Evolutionary conservation across 2,888 invertebrate genomes (phyloP), one percentile per base, ranked within the genome.

Genomic region (Eledone cirrhosa): DNA sequence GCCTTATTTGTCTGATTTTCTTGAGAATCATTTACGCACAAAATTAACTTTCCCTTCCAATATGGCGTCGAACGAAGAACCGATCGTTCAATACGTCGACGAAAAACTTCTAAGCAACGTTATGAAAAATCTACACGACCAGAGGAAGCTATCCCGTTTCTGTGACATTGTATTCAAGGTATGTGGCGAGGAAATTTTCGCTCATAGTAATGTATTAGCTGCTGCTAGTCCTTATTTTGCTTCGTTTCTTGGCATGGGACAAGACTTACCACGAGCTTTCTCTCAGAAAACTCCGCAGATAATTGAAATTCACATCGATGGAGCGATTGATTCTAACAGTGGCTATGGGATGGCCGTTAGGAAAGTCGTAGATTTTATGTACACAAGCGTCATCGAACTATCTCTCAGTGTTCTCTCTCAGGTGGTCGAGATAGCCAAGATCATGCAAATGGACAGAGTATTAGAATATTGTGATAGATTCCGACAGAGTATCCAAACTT

Each of bases 111-210:
- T 80, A 33, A 33, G n/a, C 41, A 72, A 72, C n/a, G 33, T 63
- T 41, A 63, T 77, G 16, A 59, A 41, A 41, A 80, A 80, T 24
- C 81, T 89, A 65, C 84, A 87, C 75, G 83, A 83, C 24, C 89
- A 89, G 77, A 87, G 88, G 80, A 80, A 80, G n/a, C 74, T 78
- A 24, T 83, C 85, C 31, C 84, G 85, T 76, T 87, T 89, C 81
- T 90, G 90, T 82, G 90, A 90, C 85, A 88, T 90, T 47, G 82
- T 89, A 77, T 84, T 90, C 19, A 86, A 86, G 82, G 87, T 90
- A 29, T 86, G 85, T 78, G 88, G 84, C 29, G 83, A 85, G 31
- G 86, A 88, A 75, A 85, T 90, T 47, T 85, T 81, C 80, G 90
- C 88, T 7, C 90, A 90, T 83, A 89, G 90, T 22, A 89, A 88